Evolutionary conservation across 2,888 invertebrate species (phyloP).

Genomic region (Timandra comae): DNA sequence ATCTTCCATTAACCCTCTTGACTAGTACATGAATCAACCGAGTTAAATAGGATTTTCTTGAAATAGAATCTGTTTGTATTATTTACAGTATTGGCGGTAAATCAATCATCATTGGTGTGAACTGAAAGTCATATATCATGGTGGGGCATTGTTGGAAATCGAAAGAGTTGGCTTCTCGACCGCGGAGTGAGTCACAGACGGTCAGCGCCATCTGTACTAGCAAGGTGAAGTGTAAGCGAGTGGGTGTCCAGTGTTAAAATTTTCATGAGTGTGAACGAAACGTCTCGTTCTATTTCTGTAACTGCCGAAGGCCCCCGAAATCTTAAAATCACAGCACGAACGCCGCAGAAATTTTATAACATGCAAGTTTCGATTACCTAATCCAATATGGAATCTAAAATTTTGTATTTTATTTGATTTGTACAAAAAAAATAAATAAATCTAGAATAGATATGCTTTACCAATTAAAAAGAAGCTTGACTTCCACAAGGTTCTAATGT

Average conservation of each 20-base stretch:
- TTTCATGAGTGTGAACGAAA: constrained; percentile 70
- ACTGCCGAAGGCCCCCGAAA: constrained; percentile 53
- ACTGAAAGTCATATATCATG: no score
- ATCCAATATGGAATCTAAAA: constrained; percentile 21
- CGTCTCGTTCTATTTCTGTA: constrained; percentile 69
- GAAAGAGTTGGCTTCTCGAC: no score
- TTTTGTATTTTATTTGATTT: background rate
- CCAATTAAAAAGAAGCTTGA: constrained; percentile 10
- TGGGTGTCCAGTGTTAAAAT: constrained; percentile 68
- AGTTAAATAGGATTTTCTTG: no score
- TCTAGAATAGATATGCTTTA: constrained; percentile 11
- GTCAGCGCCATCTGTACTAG: constrained; percentile 67
- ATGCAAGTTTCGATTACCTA: constrained; percentile 54
- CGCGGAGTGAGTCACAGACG: constrained; percentile 20
- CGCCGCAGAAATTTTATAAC: constrained; percentile 50
- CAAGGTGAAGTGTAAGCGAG: constrained; percentile 72
- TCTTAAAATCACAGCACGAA: constrained; percentile 42
- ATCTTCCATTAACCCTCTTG: no score
- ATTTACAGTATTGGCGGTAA: no score
- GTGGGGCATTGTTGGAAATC: no score
- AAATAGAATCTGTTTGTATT: no score
- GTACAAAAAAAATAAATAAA: background rate
- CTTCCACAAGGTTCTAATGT: constrained; percentile 19
- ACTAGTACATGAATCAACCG: no score
- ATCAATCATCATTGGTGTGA: no score